phyloP scores from a whole-genome alignment of 1,140 invertebrate species.

The Calephelis nemesis region DNA sequence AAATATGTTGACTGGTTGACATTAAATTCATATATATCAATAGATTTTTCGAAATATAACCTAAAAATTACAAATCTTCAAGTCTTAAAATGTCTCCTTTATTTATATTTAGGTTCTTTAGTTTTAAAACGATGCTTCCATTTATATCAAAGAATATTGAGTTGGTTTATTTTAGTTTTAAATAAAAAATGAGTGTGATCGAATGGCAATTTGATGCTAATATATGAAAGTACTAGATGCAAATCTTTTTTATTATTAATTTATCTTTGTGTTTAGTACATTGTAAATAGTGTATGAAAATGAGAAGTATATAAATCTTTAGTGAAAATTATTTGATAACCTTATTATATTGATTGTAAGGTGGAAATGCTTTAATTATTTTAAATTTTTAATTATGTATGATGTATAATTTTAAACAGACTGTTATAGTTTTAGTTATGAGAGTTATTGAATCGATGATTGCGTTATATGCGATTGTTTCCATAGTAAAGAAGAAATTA shows the following conservation, averaged over 20 bases:
- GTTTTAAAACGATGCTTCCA: conserved; percentile 76
- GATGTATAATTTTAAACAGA: conserved; percentile 75
- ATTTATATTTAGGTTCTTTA: conserved; percentile 51
- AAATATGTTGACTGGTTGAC: conserved; percentile 68
- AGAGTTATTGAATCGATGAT: conserved; percentile 47
- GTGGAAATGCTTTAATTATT: conserved; percentile 77
- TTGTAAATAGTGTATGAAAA: conserved; percentile 73
- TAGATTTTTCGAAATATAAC: neutral
- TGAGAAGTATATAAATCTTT: conserved; percentile 50
- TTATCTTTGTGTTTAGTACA: conserved; percentile 65
- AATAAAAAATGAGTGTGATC: conserved; percentile 70
- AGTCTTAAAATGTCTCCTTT: conserved; percentile 28
- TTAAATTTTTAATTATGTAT: conserved; percentile 69
- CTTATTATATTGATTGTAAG: conserved; percentile 74
- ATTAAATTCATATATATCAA: conserved; percentile 25
- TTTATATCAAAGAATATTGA: conserved; percentile 78
- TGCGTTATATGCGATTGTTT: conserved; percentile 21
- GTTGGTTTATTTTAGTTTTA: conserved; percentile 71
- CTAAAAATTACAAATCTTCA: conserved; percentile 1
- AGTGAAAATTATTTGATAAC: conserved; percentile 60
- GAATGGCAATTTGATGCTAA: conserved; percentile 71
- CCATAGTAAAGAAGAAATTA: conserved; percentile 12
- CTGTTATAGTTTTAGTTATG: conserved; percentile 75
- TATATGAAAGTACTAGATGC: conserved; percentile 56
- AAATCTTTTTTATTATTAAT: conserved; percentile 58